phyloP scores from a whole-genome alignment of 2,888 invertebrate species.

The Lottia scabra region DNA sequence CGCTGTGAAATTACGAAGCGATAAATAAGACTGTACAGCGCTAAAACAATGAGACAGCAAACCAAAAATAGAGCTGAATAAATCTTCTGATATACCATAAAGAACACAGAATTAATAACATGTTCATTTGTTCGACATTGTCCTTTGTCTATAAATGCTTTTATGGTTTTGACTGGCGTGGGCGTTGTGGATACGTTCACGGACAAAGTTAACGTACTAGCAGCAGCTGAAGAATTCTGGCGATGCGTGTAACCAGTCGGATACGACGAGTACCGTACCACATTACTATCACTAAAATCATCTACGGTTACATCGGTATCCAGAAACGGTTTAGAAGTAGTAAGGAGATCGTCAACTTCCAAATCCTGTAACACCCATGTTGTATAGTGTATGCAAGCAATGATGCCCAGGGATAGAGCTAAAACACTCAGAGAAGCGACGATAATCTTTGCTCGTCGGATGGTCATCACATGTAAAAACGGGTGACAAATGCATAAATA shows the following conservation, averaged over 20 bases:
- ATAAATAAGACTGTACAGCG: constrained; percentile 64
- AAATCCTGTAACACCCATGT: constrained; percentile 25
- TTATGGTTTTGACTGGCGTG: not conserved
- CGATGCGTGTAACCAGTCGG: constrained; percentile 12
- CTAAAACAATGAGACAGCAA: constrained; percentile 62
- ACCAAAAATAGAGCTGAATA: constrained; percentile 61
- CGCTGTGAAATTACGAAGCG: constrained; percentile 39
- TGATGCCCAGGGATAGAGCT: constrained; percentile 42
- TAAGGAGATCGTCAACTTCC: not conserved
- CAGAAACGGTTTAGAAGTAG: constrained; percentile 4
- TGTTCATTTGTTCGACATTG: constrained; percentile 16
- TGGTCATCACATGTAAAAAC: constrained; percentile 60
- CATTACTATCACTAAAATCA: not conserved
- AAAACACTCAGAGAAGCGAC: constrained; percentile 39
- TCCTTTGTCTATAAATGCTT: constrained; percentile 11
- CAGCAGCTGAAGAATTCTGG: not conserved
- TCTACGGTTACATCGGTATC: not conserved
- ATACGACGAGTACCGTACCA: constrained; percentile 6
- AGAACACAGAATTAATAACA: constrained; percentile 36
- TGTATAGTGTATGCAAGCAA: constrained; percentile 42
- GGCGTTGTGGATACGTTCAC: not conserved
- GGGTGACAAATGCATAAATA: constrained; percentile 65
- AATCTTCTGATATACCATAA: constrained; percentile 54
- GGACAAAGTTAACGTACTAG: not conserved
- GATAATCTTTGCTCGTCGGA: constrained; percentile 47